Conservation (phyloP, 2,113 vertebrate species). For the Procavia capensis region DNA sequence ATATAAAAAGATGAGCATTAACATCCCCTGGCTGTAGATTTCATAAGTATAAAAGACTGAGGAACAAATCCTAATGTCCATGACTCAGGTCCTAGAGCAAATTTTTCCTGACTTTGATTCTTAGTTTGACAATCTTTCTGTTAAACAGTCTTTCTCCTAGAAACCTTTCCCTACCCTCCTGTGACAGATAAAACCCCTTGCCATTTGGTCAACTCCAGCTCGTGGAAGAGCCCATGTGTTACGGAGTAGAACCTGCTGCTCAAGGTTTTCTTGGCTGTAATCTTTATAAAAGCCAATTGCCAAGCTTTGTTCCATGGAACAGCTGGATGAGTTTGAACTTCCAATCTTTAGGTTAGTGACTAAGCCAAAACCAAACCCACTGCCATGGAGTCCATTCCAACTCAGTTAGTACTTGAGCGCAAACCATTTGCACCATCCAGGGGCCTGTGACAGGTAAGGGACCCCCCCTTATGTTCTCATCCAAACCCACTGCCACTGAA, state of each 20-base stretch:
- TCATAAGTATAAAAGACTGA: not conserved
- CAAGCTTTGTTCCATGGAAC: not conserved
- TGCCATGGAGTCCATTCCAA: no score
- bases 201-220: not conserved
- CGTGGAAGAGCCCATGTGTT: not conserved
- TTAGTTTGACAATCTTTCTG: not conserved
- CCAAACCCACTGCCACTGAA: no score
- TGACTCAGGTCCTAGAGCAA: not conserved
- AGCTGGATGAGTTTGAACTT: not conserved
- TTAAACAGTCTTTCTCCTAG: not conserved
- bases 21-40: not conserved
- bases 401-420: not conserved
- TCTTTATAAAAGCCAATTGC: not conserved
- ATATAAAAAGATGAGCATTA: not conserved
- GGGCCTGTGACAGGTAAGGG: no score
- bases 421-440: not conserved
- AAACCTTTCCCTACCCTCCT: not conserved
- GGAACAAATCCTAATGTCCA: not conserved
- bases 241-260: not conserved
- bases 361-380: not conserved
- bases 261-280: not conserved
- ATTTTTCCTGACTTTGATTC: not conserved
- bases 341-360: not conserved
- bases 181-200: not conserved
- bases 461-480: not conserved